Conservation (phyloP, 2,888 invertebrate species). For the Metacarcinus magister region DNA sequence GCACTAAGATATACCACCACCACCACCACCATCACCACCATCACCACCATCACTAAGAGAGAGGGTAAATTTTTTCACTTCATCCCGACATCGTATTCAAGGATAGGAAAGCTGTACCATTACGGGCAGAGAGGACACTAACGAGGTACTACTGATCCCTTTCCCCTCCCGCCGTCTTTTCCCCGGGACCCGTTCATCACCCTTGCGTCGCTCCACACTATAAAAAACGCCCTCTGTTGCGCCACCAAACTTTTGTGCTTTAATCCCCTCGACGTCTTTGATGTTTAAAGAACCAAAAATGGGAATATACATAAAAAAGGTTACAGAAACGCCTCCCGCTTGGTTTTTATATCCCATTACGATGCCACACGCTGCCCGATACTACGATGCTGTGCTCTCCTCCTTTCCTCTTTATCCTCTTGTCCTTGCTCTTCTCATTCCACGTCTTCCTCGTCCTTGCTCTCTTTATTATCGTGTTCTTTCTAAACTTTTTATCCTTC, state of each 20-base stretch:
- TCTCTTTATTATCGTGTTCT: background rate
- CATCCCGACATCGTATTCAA: background rate
- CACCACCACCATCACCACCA: background rate
- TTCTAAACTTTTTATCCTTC: background rate
- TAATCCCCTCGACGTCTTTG: background rate
- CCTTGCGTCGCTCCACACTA: background rate
- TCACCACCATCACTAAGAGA: background rate
- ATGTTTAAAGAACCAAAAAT: constrained; percentile 1
- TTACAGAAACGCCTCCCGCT: constrained; percentile 7
- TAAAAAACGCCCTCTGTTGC: background rate
- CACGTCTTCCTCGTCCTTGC: background rate
- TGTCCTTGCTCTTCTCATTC: background rate
- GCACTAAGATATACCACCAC: background rate
- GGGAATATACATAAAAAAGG: background rate
- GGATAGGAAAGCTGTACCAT: background rate
- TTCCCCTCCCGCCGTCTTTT: background rate
- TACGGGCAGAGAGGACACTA: background rate
- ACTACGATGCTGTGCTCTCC: background rate
- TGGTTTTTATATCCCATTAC: constrained; percentile 2
- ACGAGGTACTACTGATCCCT: background rate
- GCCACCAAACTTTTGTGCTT: constrained; percentile 31
- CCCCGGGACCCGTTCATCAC: background rate
- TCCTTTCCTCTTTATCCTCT: background rate
- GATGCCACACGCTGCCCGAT: background rate
- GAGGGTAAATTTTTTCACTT: background rate